Evolutionary conservation across 2,113 vertebrate genomes (phyloP).

Genomic region (Cyanistes caeruleus): DNA sequence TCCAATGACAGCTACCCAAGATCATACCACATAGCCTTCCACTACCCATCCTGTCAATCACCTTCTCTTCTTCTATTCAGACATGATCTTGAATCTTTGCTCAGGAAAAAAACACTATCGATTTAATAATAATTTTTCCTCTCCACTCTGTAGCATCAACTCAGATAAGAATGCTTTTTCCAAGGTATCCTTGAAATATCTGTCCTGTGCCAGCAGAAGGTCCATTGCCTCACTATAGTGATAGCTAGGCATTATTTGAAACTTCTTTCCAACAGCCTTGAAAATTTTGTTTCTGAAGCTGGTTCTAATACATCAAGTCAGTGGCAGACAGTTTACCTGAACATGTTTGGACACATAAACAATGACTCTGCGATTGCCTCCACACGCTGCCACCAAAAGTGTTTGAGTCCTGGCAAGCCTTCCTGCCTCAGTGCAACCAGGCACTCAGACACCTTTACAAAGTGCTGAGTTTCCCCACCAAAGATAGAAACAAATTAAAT

Average conservation of each 20-base stretch:
- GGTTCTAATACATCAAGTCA: background rate
- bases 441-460: background rate
- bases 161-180: background rate
- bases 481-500: background rate
- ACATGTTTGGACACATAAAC: background rate
- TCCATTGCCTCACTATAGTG: background rate
- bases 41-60: background rate
- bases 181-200: background rate
- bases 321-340: background rate
- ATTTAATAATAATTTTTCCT: background rate
- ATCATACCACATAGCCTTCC: background rate
- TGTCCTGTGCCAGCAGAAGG: background rate
- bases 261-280: background rate
- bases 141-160: background rate
- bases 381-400: background rate
- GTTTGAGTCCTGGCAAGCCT: background rate
- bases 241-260: background rate
- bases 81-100: background rate
- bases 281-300: background rate
- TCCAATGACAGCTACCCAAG: background rate
- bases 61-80: background rate
- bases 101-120: background rate
- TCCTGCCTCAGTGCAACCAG: background rate
- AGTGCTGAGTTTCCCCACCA: background rate
- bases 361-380: background rate